Conservation (phyloP, 2,113 vertebrate genomes). For the Cebidichthys violaceus region DNA sequence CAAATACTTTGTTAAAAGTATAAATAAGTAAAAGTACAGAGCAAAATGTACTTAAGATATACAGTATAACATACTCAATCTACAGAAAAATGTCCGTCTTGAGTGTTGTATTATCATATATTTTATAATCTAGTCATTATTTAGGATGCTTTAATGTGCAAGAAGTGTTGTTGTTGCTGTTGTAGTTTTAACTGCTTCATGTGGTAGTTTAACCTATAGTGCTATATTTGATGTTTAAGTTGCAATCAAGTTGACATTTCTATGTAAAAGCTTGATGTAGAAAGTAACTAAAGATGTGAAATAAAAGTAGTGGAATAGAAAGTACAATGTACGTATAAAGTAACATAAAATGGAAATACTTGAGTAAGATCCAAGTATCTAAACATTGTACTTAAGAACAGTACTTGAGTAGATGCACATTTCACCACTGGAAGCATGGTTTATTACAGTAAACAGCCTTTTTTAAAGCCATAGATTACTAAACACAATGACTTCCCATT, state of each 20-base stretch:
- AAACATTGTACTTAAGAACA: neutral
- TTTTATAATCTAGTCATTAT: neutral
- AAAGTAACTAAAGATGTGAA: too few relatives aligned
- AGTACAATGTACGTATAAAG: neutral
- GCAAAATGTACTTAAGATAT: neutral
- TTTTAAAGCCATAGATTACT: constrained; percentile 40
- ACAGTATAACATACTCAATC: neutral
- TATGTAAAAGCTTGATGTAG: neutral
- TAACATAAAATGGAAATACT: neutral
- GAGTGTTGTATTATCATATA: neutral
- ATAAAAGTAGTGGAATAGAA: neutral
- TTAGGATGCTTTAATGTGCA: neutral
- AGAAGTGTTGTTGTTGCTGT: neutral
- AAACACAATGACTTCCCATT: constrained; percentile 58
- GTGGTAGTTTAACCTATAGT: neutral
- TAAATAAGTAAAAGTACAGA: neutral
- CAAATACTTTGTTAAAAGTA: neutral
- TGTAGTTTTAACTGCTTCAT: neutral
- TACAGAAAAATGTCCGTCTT: neutral
- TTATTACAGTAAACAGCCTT: neutral
- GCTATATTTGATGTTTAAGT: neutral
- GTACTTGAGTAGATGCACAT: neutral
- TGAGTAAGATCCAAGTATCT: too few relatives aligned
- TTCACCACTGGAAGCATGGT: neutral
- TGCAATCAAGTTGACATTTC: neutral